Conservation (phyloP, 2,113 vertebrate genomes). For the Myxocyprinus asiaticus region DNA sequence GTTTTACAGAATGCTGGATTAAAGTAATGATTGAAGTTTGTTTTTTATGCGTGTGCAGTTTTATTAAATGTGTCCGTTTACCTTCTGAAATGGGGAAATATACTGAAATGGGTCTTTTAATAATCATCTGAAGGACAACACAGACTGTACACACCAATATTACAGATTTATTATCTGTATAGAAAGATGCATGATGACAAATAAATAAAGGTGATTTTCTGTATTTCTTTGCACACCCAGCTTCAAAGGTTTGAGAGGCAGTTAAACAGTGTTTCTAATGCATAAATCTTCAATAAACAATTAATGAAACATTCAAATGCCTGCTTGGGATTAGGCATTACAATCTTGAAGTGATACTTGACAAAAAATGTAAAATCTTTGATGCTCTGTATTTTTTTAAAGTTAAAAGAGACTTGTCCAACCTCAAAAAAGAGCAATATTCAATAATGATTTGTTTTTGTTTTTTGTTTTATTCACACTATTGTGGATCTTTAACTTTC, state of each 20-base stretch:
- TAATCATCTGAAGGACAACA: neutral
- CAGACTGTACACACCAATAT: neutral
- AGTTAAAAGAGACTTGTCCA: too few relatives aligned
- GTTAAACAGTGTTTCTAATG: neutral
- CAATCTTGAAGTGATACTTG: too few relatives aligned
- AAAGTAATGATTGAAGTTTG: too few relatives aligned
- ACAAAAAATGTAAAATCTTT: too few relatives aligned
- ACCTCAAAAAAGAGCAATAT: too few relatives aligned
- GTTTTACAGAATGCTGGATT: neutral
- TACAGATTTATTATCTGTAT: neutral
- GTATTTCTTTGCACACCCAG: neutral
- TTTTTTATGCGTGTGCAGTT: too few relatives aligned
- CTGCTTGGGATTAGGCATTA: neutral
- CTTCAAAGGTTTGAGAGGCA: neutral
- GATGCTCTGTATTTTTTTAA: too few relatives aligned
- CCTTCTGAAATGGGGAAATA: neutral
- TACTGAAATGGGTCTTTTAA: neutral
- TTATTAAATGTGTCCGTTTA: too few relatives aligned
- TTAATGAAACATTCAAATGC: slow-evolving; percentile 2
- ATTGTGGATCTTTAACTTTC: neutral
- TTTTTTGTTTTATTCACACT: neutral
- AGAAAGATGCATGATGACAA: neutral
- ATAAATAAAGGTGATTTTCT: neutral
- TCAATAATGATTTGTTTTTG: too few relatives aligned
- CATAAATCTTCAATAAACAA: neutral